These are phyloP conservation scores for Boulengerochromis microlepis DNA, from an alignment of 2,113 vertebrate genomes.

Conservation along the genomic window DNA sequence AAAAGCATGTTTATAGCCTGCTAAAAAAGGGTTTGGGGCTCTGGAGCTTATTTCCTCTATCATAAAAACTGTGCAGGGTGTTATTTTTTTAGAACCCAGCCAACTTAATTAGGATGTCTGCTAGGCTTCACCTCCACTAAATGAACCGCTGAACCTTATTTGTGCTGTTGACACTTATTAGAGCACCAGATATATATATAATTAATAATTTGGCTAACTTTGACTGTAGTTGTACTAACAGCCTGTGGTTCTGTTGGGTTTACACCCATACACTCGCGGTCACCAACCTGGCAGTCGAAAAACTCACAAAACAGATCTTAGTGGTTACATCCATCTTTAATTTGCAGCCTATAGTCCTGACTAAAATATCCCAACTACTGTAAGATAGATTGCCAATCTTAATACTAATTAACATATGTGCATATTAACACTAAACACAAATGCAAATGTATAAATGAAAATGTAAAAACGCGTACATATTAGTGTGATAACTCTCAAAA, in stretches of 20 bases:
- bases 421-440: not conserved
- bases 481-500: not conserved
- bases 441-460: not conserved
- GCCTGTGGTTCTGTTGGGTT: not conserved
- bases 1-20: not conserved
- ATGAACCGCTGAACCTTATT: not conserved
- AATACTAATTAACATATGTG: not conserved
- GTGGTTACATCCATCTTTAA: not conserved
- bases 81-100: not conserved
- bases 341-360: not conserved
- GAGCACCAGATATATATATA: not conserved
- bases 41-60: rapidly evolving
- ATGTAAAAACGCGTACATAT: not conserved
- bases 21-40: not conserved
- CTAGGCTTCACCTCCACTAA: not conserved
- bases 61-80: not conserved
- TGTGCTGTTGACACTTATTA: not conserved
- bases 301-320: not conserved
- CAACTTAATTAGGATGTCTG: not conserved
- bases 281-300: not conserved
- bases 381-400: not conserved
- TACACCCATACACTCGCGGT: not conserved
- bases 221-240: not conserved
- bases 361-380: not conserved
- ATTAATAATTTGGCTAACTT: not conserved